Conservation (phyloP, 2,797 vertebrate species). For the Sebastiscus tertius region DNA sequence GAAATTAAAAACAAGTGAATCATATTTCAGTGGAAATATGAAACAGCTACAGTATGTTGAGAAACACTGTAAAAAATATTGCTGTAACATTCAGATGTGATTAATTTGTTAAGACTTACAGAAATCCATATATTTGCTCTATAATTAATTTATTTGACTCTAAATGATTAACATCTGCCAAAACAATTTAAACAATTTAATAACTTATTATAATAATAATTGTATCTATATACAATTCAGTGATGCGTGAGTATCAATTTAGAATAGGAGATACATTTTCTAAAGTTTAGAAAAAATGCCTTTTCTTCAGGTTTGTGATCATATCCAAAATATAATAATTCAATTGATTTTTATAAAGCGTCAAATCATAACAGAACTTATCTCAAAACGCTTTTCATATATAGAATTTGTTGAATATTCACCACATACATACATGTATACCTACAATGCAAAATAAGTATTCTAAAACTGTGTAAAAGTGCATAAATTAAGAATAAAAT, state of each 20-base stretch:
- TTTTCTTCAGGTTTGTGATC: not conserved
- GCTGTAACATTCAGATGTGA: not conserved
- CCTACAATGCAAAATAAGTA: not conserved
- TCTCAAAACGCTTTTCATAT: too few species aligned
- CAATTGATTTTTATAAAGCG: fast-evolving
- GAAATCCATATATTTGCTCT: not conserved
- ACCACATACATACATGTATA: not conserved
- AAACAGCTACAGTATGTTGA: not conserved
- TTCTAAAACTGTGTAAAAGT: not conserved
- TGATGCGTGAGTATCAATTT: not conserved
- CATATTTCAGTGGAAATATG: not conserved
- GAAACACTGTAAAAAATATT: not conserved
- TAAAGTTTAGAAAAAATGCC: not conserved
- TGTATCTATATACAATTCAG: not conserved
- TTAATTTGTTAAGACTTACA: not conserved
- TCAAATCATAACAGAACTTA: too few species aligned
- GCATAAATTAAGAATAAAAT: not conserved
- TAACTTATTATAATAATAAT: not conserved
- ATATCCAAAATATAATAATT: not conserved
- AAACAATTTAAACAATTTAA: not conserved
- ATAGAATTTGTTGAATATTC: not conserved
- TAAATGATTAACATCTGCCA: not conserved
- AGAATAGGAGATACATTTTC: not conserved
- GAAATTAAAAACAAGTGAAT: not conserved
- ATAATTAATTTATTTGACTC: not conserved